phyloP scores from a whole-genome alignment of 92 coral and sea anemone genomes.

The Ricordea florida region DNA sequence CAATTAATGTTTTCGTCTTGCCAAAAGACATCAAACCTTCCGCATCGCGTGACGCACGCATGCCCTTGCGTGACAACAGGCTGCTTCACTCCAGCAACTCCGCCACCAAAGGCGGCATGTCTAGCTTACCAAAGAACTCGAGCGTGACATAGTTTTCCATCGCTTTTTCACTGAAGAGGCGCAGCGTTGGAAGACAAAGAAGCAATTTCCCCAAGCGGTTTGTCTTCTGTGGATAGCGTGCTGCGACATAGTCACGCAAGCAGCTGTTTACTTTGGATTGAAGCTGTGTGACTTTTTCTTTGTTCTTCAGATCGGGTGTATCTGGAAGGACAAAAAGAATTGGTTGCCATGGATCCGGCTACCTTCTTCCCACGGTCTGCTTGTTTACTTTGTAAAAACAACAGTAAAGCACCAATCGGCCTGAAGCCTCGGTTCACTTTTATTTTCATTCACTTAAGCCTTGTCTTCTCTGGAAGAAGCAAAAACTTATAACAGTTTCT shows the following conservation, averaged over 20 bases:
- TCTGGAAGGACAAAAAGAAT: constrained; percentile 58
- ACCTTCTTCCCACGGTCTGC: too few species aligned
- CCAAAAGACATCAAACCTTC: background rate
- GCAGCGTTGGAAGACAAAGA: constrained; percentile 92
- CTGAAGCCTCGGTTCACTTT: too few species aligned
- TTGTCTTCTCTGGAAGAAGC: too few species aligned
- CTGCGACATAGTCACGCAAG: constrained; percentile 77
- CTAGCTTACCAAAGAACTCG: constrained; percentile 95
- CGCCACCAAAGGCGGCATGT: constrained; percentile 95
- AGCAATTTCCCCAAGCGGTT: constrained; percentile 93
- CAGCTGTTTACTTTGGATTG: constrained; percentile 79
- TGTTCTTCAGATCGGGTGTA: constrained; percentile 81
- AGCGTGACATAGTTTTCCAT: constrained; percentile 90
- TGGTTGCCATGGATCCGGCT: background rate
- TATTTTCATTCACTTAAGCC: too few species aligned
- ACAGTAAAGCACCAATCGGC: too few species aligned
- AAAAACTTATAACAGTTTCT: too few species aligned
- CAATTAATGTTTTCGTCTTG: too few species aligned
- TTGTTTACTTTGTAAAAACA: too few species aligned
- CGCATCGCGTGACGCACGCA: background rate
- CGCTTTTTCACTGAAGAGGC: constrained; percentile 90
- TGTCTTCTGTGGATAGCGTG: constrained; percentile 63
- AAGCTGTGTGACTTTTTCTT: constrained; percentile 74
- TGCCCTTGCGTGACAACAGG: background rate
- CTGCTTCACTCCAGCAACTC: constrained; percentile 76